Percentiles rank a stretch among this genome's conserved stretches.
These are phyloP conservation scores for Drosophila differens DNA, from an alignment of 2,888 invertebrate genomes.

Conservation along the genomic window DNA sequence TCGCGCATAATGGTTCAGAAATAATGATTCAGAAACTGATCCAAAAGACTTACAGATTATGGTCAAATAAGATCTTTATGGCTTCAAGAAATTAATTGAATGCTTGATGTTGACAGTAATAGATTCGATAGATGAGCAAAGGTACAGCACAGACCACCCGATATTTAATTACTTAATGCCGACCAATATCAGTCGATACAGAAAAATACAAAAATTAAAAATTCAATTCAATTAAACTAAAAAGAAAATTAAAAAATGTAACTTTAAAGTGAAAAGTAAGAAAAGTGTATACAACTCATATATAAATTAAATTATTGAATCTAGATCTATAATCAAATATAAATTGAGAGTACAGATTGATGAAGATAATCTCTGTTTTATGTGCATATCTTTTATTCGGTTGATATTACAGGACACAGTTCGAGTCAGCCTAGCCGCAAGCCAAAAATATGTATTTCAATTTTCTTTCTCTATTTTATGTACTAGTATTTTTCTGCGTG, in stretches of 20 bases:
- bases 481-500: conserved; percentile 33
- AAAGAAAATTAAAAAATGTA: neutral
- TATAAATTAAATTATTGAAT: neutral
- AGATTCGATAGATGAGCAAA: neutral
- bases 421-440: conserved; percentile 11
- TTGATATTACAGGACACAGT: conserved; percentile 1
- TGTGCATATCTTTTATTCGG: neutral
- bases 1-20: neutral
- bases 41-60: neutral
- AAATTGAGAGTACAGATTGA: neutral
- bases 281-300: neutral
- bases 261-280: neutral
- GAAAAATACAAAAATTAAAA: neutral
- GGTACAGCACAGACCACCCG: neutral
- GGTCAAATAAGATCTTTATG: accelerated
- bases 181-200: neutral
- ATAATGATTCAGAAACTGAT: neutral
- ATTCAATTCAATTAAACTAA: neutral
- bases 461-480: conserved; percentile 39
- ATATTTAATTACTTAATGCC: neutral
- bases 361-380: neutral
- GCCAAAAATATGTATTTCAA: conserved; percentile 19
- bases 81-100: neutral
- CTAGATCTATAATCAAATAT: neutral
- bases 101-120: neutral